phyloP scores from a whole-genome alignment of 2,797 vertebrate species.

The Leptodactylus fallax region DNA sequence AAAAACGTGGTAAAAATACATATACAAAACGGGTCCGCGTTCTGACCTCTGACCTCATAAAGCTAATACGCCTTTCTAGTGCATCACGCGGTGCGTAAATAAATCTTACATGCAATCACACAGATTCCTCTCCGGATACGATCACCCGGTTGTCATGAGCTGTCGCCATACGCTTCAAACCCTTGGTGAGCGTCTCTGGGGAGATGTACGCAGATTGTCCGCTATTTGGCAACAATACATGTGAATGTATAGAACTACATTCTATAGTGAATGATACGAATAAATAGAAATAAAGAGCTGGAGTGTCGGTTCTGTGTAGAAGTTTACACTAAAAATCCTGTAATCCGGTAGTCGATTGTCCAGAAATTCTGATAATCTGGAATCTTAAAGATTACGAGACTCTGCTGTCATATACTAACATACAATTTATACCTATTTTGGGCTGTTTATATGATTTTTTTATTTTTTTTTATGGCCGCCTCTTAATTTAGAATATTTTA shows the following conservation, averaged over 20 bases:
- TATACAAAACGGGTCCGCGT: not conserved
- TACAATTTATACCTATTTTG: too few relatives aligned
- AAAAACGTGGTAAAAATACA: constrained; percentile 17
- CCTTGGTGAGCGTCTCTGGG: not conserved
- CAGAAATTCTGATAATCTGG: not conserved
- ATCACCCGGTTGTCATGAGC: constrained; percentile 6
- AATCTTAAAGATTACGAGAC: not conserved
- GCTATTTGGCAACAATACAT: constrained; percentile 10
- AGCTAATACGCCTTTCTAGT: not conserved
- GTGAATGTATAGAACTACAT: constrained; percentile 34
- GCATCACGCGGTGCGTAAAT: not conserved
- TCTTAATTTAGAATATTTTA: not conserved
- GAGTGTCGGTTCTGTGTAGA: not conserved
- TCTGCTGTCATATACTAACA: not conserved
- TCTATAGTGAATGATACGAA: not conserved
- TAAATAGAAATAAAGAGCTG: not conserved
- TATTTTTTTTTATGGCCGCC: too few relatives aligned
- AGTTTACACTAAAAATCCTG: not conserved
- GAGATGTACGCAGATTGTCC: not conserved
- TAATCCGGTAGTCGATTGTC: not conserved
- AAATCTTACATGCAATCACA: not conserved
- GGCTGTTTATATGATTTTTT: too few relatives aligned
- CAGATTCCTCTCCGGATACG: not conserved
- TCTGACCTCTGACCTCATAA: not conserved
- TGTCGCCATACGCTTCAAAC: not conserved